These are phyloP conservation scores for Catocala fraxini DNA, from an alignment of 2,888 invertebrate species.

Conservation along the genomic window DNA sequence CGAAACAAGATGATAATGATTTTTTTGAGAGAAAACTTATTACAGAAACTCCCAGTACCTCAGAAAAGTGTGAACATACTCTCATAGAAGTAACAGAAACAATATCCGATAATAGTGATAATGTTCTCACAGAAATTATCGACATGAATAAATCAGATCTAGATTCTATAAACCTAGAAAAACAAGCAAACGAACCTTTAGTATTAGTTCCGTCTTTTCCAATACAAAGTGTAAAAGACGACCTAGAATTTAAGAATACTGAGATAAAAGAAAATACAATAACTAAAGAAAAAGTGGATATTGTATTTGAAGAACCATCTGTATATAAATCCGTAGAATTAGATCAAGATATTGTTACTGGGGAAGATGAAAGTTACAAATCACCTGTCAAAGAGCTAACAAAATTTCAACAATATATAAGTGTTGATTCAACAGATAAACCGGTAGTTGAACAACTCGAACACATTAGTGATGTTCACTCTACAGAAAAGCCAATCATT, in stretches of 20 bases:
- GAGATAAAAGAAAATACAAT: background rate
- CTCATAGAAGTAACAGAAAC: conserved; percentile 1
- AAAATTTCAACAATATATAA: conserved; percentile 25
- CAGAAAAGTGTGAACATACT: background rate
- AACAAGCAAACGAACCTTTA: background rate
- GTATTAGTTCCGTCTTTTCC: conserved; percentile 14
- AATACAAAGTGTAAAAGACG: background rate
- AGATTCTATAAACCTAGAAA: conserved; percentile 1
- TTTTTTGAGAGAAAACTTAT: conserved; percentile 10
- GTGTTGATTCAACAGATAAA: too few species aligned
- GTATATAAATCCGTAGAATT: too few species aligned
- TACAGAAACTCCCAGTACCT: background rate
- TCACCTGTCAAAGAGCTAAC: conserved; percentile 2
- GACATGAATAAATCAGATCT: background rate
- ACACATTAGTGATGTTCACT: too few species aligned
- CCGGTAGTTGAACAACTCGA: too few species aligned
- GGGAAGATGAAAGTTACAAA: background rate
- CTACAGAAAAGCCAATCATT: too few species aligned
- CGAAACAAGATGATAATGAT: conserved; percentile 9
- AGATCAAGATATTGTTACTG: too few species aligned
- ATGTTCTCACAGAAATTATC: conserved; percentile 10
- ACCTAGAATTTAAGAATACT: background rate
- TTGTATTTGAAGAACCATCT: too few species aligned
- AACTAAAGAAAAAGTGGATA: background rate
- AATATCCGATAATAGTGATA: conserved; percentile 4